Conservation (phyloP, 2,888 invertebrate genomes). For the Agrotis clavis region DNA sequence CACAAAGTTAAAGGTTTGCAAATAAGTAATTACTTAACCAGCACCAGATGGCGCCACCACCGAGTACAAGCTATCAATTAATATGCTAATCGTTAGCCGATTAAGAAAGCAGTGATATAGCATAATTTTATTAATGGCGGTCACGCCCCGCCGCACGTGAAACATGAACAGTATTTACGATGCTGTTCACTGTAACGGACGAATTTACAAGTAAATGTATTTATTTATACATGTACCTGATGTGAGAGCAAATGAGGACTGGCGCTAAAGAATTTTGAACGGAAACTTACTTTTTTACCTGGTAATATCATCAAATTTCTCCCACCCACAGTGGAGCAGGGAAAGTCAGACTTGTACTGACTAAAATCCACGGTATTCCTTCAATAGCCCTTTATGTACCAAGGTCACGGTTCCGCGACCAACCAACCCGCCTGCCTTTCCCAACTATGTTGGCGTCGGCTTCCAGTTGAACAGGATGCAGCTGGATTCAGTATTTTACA, state of each 20-base stretch:
- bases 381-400: no score
- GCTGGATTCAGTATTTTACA: no score
- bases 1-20: conserved; percentile 11
- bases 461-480: no score
- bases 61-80: conserved; percentile 50
- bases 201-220: conserved; percentile 41
- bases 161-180: conserved; percentile 40
- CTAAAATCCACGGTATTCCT: no score
- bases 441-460: no score
- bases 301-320: no score
- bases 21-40: conserved; percentile 29
- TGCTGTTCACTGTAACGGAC: conserved; percentile 18
- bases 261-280: background rate
- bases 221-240: conserved; percentile 23
- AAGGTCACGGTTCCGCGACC: no score
- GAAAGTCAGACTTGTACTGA: no score
- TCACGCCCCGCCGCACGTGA: conserved; percentile 39
- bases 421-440: no score
- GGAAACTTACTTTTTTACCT: background rate
- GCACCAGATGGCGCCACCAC: conserved; percentile 48
- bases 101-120: conserved; percentile 52
- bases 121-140: conserved; percentile 56
- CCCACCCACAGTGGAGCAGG: no score
- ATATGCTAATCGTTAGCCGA: conserved; percentile 52
- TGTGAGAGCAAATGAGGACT: conserved; percentile 1